phyloP scores from a whole-genome alignment of 2,888 invertebrate species.

The Eupithecia pulchellata region DNA sequence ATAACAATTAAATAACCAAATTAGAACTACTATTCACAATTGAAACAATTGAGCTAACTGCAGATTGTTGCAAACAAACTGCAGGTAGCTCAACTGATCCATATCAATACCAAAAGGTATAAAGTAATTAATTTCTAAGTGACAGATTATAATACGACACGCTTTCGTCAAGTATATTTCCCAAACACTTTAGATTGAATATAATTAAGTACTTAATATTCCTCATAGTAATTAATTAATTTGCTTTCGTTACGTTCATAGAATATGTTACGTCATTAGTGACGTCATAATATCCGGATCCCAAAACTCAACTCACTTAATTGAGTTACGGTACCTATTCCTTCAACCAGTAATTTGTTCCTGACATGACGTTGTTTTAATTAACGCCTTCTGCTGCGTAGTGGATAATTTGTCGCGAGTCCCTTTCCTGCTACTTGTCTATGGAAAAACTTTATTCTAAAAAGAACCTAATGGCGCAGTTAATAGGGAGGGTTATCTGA shows the following conservation, averaged over 20 bases:
- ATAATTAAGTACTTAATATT: neutral
- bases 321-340: neutral
- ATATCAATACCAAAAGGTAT: too few relatives aligned
- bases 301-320: neutral
- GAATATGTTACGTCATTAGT: constrained; percentile 3
- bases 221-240: constrained; percentile 5
- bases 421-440: neutral
- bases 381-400: neutral
- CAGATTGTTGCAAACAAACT: too few relatives aligned
- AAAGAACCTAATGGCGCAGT: neutral
- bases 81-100: too few relatives aligned
- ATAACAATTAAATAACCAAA: too few relatives aligned
- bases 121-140: neutral
- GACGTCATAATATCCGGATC: constrained; percentile 12
- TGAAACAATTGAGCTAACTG: too few relatives aligned
- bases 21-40: too few relatives aligned
- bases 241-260: neutral
- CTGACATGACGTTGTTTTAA: neutral
- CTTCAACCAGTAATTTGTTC: constrained; percentile 8
- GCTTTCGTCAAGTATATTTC: neutral
- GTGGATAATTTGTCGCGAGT: neutral
- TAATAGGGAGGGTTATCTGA: neutral
- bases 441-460: neutral
- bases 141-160: neutral
- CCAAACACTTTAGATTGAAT: neutral